A percentile compares a stretch with the other conserved stretches of the same genome.
Conservation (phyloP, 2,113 vertebrate genomes). For the Cyanoliseus patagonus region DNA sequence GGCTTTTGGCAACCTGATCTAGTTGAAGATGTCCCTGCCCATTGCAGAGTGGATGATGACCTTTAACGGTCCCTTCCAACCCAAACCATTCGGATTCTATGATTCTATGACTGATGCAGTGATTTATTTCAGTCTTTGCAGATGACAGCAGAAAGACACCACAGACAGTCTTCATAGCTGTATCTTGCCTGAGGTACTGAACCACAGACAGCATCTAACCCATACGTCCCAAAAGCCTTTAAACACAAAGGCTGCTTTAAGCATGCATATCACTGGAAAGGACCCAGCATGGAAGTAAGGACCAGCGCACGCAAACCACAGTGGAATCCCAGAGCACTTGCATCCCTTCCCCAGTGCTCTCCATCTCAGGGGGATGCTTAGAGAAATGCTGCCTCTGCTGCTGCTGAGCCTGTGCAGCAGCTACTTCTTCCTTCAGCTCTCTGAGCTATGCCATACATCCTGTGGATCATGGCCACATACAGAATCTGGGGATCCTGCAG, state of each 20-base stretch:
- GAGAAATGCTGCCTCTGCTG: background rate
- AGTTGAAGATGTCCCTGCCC: background rate
- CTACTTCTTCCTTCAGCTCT: background rate
- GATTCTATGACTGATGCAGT: background rate
- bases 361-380: background rate
- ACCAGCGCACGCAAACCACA: accelerated
- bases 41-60: background rate
- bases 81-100: background rate
- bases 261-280: background rate
- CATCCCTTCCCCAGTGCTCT: background rate
- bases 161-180: accelerated
- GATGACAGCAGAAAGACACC: background rate
- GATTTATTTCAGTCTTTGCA: background rate
- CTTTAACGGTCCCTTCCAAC: background rate
- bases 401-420: background rate
- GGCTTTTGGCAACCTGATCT: background rate
- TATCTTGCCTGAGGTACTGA: background rate
- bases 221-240: background rate
- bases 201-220: background rate
- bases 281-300: background rate
- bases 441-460: background rate
- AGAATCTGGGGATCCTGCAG: background rate
- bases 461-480: background rate
- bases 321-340: background rate
- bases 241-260: background rate